A percentile compares a stretch with the other conserved stretches of the same genome.
These are phyloP conservation scores for Syrmaticus mikado DNA, from an alignment of 2,113 vertebrate genomes.

Conservation along the genomic window DNA sequence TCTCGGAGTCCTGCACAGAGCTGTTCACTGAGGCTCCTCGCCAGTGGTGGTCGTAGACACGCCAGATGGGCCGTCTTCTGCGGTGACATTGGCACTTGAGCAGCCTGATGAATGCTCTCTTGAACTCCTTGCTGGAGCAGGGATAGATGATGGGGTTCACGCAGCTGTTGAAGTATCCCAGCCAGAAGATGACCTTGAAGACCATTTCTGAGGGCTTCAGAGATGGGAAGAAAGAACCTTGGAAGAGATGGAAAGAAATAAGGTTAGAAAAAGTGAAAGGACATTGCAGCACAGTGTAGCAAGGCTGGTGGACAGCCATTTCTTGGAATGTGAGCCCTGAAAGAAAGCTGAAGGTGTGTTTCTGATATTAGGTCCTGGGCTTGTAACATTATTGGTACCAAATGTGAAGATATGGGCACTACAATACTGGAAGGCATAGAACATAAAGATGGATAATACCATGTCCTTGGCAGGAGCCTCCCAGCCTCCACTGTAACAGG, in stretches of 20 bases:
- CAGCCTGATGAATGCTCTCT: slow-evolving; percentile 93
- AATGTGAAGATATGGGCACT: not conserved
- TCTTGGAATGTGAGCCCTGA: not conserved
- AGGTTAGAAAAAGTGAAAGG: not conserved
- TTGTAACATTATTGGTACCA: not conserved
- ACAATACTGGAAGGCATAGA: not conserved
- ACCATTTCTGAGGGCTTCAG: slow-evolving; percentile 91
- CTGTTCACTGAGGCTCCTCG: slow-evolving; percentile 82
- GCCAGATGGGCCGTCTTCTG: slow-evolving; percentile 83
- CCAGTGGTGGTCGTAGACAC: slow-evolving; percentile 92
- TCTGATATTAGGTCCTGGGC: not conserved
- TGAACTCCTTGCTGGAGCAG: slow-evolving; percentile 98
- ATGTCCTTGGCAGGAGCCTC: not conserved
- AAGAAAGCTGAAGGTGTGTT: not conserved
- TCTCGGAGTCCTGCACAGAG: slow-evolving; percentile 72
- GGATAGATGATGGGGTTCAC: slow-evolving; percentile 99
- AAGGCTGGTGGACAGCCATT: not conserved
- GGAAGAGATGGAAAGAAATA: not conserved
- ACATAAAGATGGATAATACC: not conserved
- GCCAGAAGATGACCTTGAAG: slow-evolving; percentile 98
- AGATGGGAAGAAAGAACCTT: slow-evolving; percentile 94
- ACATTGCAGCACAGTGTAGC: accelerated
- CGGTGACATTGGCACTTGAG: slow-evolving; percentile 90
- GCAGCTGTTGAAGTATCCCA: slow-evolving; percentile 99
- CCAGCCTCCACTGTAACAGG: not conserved